Evolutionary conservation across 2,888 invertebrate species (phyloP), one percentile per base, ranked within the genome.

Genomic region (Calliphora vomitoria): DNA sequence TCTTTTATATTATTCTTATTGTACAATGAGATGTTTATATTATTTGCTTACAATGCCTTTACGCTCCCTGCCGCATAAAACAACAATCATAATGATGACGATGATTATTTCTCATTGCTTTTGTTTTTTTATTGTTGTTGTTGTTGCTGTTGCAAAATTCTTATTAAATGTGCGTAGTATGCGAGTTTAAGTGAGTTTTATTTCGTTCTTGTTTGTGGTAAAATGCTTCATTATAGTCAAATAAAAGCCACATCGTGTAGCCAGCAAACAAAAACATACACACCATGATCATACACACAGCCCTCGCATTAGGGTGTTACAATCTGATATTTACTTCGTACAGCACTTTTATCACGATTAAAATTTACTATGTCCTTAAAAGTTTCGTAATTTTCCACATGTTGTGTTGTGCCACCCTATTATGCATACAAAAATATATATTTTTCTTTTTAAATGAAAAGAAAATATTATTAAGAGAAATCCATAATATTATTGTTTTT

Each of bases 1-100:
- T 41, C 31, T 44, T 20, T 60, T 25, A 44, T 71, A 15, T 41
- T 81, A 38, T 31, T 53, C 20, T 66, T 76, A 10, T 71, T 53
- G 11, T 44, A 44, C 53, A 79, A 69, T 41, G 38, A 66, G 66
- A 86, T 47, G 58, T 41, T 58, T 58, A 74, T 53, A 38, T 78
- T 86, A 74, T 76, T 69, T 78, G 78, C 78, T 74, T 71, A 50
- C 66, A 72, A 78, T 72, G 72, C 25, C 64, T 64, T 47, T 5
- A 66, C 41, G 44, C 18, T 47, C 31, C 20, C n/a, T 44, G 60
- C 35, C 11, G 20, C 69, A 25, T 47, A 31, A 35, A 20, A 50
- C 31, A 78, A 66, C 53, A 55, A 68, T 15, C 44, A 55, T n/a
- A 41, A 75, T 68, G 58, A 60, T 60, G 47, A 41, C 13, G 47